phyloP scores from a whole-genome alignment of 2,113 vertebrate species.

The Capreolus pygargus region DNA sequence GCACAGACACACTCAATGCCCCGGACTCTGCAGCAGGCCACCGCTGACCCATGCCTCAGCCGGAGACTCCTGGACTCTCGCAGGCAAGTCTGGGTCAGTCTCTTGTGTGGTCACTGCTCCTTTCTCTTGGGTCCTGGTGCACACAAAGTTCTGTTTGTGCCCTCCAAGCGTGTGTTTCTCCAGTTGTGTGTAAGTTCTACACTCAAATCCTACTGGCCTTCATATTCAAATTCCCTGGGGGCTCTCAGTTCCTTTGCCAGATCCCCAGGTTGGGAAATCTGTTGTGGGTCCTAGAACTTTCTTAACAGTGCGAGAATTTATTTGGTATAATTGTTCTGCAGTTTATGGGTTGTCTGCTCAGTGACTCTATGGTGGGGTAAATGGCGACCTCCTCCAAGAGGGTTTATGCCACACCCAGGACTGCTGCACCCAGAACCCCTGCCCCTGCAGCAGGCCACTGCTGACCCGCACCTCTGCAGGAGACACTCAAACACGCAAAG shows the following conservation, averaged over 20 bases:
- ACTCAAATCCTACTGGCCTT: background rate
- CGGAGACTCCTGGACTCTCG: background rate
- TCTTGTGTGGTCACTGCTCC: background rate
- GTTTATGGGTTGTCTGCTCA: background rate
- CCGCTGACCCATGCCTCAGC: rapidly evolving
- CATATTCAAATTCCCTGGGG: background rate
- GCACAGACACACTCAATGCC: background rate
- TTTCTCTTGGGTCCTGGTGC: background rate
- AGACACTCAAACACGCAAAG: background rate
- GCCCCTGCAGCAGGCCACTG: background rate
- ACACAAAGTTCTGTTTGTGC: background rate
- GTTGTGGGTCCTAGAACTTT: background rate
- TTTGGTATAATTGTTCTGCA: background rate
- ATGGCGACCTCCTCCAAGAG: background rate
- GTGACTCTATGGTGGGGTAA: background rate
- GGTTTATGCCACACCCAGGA: background rate
- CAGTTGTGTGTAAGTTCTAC: background rate
- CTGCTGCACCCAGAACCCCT: background rate
- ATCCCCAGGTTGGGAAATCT: background rate
- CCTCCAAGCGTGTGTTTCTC: background rate
- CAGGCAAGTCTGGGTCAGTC: background rate
- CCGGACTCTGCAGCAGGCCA: background rate
- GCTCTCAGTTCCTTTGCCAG: background rate
- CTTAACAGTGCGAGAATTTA: background rate
- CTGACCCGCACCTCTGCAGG: rapidly evolving